Percentiles rank a stretch among this genome's conserved stretches.
Evolutionary conservation across 2,113 vertebrate genomes (phyloP).

Genomic region (Candoia aspera): DNA sequence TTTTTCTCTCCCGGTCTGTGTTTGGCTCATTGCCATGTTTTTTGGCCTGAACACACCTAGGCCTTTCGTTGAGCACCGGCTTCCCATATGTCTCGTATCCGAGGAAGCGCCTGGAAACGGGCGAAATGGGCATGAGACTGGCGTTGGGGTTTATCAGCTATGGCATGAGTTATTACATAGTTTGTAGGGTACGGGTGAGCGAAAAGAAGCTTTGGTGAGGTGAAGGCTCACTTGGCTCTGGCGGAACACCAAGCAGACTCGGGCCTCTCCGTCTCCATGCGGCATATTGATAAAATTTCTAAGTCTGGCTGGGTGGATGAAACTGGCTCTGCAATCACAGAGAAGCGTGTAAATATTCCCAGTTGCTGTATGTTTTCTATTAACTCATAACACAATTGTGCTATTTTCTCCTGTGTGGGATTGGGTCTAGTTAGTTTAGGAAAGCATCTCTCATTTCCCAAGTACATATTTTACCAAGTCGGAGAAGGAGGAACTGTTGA

Average conservation of each 20-base stretch:
- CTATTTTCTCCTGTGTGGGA: background rate
- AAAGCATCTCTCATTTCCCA: background rate
- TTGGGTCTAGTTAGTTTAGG: background rate
- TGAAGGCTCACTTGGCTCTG: background rate
- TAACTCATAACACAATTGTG: conserved; percentile 1
- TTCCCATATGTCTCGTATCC: background rate
- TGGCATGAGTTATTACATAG: background rate
- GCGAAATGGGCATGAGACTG: conserved; percentile 37
- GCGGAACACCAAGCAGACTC: background rate
- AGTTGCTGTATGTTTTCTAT: background rate
- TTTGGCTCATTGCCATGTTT: background rate
- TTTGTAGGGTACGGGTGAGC: background rate
- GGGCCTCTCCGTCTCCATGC: conserved; percentile 7
- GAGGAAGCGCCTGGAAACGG: background rate
- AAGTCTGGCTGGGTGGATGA: conserved; percentile 32
- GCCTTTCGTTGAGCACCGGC: conserved; percentile 19
- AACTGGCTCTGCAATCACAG: background rate
- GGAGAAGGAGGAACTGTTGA: background rate
- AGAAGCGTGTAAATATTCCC: conserved; percentile 1
- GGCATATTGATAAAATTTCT: conserved; percentile 16
- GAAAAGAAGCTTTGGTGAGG: background rate
- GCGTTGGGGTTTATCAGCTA: background rate
- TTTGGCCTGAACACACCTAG: background rate
- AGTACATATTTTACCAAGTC: background rate
- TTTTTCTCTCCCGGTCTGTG: too few species aligned